Conservation (phyloP, 2,113 vertebrate genomes). For the Drymodes brunneopygia region DNA sequence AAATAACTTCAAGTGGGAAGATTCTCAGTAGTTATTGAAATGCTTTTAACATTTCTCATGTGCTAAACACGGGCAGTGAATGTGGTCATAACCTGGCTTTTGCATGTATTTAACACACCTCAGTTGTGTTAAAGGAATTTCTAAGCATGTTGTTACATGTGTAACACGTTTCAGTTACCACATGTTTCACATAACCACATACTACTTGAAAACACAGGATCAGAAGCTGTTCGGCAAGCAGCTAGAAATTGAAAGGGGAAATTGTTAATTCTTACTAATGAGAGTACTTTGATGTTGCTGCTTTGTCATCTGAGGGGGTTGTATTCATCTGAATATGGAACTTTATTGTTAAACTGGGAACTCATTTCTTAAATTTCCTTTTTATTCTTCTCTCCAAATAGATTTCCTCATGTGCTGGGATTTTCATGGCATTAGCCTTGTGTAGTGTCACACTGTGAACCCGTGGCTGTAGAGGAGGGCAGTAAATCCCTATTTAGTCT, state of each 20-base stretch:
- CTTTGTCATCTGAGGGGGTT: background rate
- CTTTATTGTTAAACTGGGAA: background rate
- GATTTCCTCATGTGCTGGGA: background rate
- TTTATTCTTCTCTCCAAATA: background rate
- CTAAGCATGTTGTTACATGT: accelerated
- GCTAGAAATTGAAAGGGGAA: background rate
- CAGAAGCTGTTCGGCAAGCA: background rate
- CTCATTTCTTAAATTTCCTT: background rate
- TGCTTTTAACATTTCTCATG: background rate
- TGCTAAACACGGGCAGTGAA: background rate
- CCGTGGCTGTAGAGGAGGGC: accelerated
- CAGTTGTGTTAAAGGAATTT: accelerated
- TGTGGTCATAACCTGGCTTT: too few species aligned
- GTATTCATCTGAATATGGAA: background rate
- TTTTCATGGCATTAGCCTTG: background rate
- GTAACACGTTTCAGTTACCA: background rate
- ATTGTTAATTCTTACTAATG: background rate
- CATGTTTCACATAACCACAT: accelerated
- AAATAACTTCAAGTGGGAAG: background rate
- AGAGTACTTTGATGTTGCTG: background rate
- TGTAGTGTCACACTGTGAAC: background rate
- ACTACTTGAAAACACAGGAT: background rate
- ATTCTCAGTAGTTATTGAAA: background rate
- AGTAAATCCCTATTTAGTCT: background rate
- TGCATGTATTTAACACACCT: background rate